phyloP scores from a whole-genome alignment of 2,113 vertebrate genomes.

The Conger conger region DNA sequence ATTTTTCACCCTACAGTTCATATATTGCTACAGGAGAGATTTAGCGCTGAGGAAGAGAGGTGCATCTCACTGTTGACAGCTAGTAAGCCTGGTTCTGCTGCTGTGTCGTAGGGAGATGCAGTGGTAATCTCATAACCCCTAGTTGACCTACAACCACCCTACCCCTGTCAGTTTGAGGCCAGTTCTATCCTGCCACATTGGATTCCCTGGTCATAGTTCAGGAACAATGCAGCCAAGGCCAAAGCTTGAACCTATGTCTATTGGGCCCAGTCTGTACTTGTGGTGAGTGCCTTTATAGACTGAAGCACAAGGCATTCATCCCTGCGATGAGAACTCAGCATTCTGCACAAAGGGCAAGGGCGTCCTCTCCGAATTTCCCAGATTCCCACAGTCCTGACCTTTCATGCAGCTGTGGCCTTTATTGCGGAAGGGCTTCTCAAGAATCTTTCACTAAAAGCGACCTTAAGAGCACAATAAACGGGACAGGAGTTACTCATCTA shows the following conservation, averaged over 20 bases:
- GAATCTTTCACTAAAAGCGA: not conserved
- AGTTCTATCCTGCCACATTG: not conserved
- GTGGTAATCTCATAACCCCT: too few species aligned
- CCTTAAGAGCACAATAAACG: not conserved
- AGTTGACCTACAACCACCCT: too few species aligned
- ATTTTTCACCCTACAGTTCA: too few species aligned
- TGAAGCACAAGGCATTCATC: not conserved
- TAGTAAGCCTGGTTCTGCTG: too few species aligned
- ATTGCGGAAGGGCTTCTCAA: not conserved
- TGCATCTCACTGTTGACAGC: too few species aligned
- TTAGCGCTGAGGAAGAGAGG: too few species aligned
- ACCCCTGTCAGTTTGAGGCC: not conserved
- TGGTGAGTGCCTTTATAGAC: not conserved
- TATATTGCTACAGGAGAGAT: too few species aligned
- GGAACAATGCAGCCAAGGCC: not conserved
- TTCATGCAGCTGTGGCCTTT: not conserved
- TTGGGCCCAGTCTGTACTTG: not conserved
- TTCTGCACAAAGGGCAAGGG: not conserved
- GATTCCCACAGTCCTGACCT: not conserved
- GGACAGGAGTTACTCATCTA: not conserved
- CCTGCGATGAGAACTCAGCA: not conserved
- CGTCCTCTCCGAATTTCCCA: not conserved
- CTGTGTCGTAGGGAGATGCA: too few species aligned
- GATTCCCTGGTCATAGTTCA: not conserved
- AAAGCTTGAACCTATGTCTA: not conserved